Conservation (phyloP, 2,113 vertebrate species). For the Caranx ignobilis region DNA sequence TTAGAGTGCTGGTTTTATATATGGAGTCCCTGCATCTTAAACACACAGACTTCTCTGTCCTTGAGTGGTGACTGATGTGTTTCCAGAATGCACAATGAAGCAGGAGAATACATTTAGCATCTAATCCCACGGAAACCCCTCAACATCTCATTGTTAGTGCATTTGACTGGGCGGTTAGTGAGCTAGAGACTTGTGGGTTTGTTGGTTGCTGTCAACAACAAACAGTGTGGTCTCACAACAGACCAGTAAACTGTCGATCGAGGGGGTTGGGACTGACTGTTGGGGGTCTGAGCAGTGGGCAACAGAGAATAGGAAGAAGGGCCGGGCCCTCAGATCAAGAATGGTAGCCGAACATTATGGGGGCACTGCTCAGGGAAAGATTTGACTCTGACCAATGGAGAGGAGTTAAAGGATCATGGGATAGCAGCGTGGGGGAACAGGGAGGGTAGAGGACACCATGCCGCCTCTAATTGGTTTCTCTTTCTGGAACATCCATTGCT, state of each 20-base stretch:
- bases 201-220: slow-evolving; percentile 57
- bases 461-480: slow-evolving; percentile 81
- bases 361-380: slow-evolving; percentile 64
- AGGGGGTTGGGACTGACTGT: slow-evolving; percentile 16
- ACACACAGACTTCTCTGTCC: slow-evolving; percentile 46
- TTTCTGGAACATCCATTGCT: slow-evolving; percentile 72
- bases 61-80: slow-evolving; percentile 60
- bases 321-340: slow-evolving; percentile 47
- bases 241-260: slow-evolving; percentile 50
- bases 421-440: slow-evolving; percentile 50
- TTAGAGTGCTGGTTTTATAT: slow-evolving; percentile 55
- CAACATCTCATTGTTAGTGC: slow-evolving; percentile 28
- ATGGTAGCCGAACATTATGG: slow-evolving; percentile 46
- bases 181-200: slow-evolving; percentile 38
- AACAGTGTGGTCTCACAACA: slow-evolving; percentile 36
- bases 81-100: slow-evolving; percentile 68
- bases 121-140: slow-evolving; percentile 21
- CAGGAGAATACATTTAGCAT: slow-evolving; percentile 41
- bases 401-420: slow-evolving; percentile 77
- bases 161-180: slow-evolving; percentile 54
- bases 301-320: slow-evolving; percentile 44
- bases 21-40: slow-evolving; percentile 57
- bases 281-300: slow-evolving; percentile 41
- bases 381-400: slow-evolving; percentile 72
- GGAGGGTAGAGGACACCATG: slow-evolving; percentile 63